Conservation (phyloP, 2,797 vertebrate genomes). For the Eulemur albifrons region DNA sequence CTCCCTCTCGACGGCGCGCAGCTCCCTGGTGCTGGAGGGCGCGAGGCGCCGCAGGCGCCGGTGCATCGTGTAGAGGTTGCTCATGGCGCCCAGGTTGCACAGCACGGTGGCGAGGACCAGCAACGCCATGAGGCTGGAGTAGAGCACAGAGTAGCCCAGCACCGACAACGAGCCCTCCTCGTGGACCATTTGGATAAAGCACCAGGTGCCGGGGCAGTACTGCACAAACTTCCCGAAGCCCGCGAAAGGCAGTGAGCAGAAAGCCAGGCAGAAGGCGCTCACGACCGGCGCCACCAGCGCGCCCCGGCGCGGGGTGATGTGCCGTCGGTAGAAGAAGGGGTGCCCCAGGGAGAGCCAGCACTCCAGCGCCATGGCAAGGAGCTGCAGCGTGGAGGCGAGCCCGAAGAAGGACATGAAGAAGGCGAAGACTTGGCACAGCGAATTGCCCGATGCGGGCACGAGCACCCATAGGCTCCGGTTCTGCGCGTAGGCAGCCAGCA, state of each 20-base stretch:
- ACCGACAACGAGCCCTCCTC: conserved; percentile 41
- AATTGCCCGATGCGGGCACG: not conserved
- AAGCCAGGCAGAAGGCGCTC: conserved; percentile 76
- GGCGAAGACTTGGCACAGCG: conserved; percentile 81
- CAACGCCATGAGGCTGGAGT: conserved; percentile 83
- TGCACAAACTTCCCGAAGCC: conserved; percentile 83
- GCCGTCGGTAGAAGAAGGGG: conserved; percentile 84
- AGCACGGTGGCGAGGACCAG: conserved; percentile 83
- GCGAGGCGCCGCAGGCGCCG: conserved; percentile 75
- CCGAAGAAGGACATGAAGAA: conserved; percentile 88
- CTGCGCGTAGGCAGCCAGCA: conserved; percentile 76
- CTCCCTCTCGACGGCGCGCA: not conserved
- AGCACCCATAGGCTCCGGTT: conserved; percentile 73
- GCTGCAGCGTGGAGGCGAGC: conserved; percentile 84
- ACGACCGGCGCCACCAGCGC: conserved; percentile 68
- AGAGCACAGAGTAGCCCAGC: conserved; percentile 83
- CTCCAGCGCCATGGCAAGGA: conserved; percentile 88
- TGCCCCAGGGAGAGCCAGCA: conserved; percentile 86
- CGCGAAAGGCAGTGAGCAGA: conserved; percentile 84
- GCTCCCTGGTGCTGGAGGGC: not conserved
- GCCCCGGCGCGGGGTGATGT: conserved; percentile 77
- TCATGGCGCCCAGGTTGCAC: conserved; percentile 85
- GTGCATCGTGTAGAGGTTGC: conserved; percentile 82
- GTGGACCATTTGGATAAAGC: conserved; percentile 83
- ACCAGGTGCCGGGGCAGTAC: conserved; percentile 88